A percentile compares a stretch with the other conserved stretches of the same genome.
These are phyloP conservation scores for Alaudala cheleensis DNA, from an alignment of 2,113 vertebrate genomes.

Conservation along the genomic window DNA sequence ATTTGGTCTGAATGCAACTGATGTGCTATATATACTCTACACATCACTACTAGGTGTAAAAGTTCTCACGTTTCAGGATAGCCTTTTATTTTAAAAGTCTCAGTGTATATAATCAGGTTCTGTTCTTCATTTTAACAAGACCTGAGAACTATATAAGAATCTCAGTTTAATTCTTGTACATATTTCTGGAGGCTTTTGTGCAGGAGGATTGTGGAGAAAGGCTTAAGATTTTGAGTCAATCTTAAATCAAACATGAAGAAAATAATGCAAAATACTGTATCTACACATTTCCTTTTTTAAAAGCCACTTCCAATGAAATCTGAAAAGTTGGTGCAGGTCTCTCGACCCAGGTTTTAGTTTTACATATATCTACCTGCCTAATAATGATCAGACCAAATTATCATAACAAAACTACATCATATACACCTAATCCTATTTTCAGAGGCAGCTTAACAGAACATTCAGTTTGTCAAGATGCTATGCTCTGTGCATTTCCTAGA, in stretches of 20 bases:
- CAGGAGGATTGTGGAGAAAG: background rate
- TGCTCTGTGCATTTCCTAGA: background rate
- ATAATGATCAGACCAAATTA: background rate
- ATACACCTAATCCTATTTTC: background rate
- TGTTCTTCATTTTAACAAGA: background rate
- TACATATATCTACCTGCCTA: background rate
- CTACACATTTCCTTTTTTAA: background rate
- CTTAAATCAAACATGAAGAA: background rate
- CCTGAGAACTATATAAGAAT: background rate
- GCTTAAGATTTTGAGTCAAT: background rate
- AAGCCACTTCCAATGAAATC: background rate
- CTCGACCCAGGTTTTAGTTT: background rate
- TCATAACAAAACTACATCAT: background rate
- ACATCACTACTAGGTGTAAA: background rate
- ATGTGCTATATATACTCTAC: background rate
- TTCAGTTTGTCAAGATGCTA: background rate
- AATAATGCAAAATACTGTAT: background rate
- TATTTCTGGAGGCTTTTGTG: background rate
- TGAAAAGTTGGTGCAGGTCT: rapidly evolving
- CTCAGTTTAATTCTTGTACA: background rate
- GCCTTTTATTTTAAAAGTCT: background rate
- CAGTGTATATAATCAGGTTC: background rate
- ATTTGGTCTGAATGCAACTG: background rate
- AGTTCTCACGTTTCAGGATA: background rate
- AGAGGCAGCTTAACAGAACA: background rate